A percentile compares a stretch with the other conserved stretches of the same genome.
Conservation (phyloP, 2,113 vertebrate species). For the Calyptommatus sinebrachiatus region DNA sequence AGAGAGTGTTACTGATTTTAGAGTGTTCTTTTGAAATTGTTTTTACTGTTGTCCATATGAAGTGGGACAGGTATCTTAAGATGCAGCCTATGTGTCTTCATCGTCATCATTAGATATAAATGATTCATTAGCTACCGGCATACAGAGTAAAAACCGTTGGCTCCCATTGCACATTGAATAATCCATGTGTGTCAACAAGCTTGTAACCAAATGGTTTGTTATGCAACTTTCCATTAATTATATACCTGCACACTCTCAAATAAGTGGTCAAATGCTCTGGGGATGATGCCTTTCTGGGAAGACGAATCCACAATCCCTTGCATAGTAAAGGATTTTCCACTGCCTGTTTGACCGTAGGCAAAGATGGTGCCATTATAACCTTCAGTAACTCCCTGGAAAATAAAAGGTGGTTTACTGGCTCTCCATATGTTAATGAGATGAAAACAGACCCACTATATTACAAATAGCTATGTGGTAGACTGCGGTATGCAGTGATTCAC, state of each 20-base stretch:
- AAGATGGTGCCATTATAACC: constrained; percentile 93
- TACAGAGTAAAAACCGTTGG: too few relatives aligned
- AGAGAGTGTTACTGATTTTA: too few relatives aligned
- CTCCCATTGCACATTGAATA: too few relatives aligned
- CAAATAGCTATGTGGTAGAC: too few relatives aligned
- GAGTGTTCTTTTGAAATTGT: too few relatives aligned
- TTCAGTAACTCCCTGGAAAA: constrained; percentile 82
- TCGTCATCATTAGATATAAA: too few relatives aligned
- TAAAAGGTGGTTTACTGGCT: background rate
- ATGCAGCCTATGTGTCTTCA: too few relatives aligned
- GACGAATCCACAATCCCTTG: constrained; percentile 78
- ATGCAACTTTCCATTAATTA: background rate
- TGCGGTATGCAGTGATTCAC: background rate
- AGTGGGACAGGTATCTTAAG: too few relatives aligned
- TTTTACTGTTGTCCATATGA: too few relatives aligned
- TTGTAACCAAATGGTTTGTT: background rate
- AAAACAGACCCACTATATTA: background rate
- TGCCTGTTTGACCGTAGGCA: constrained; percentile 89
- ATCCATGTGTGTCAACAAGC: too few relatives aligned
- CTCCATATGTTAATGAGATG: background rate
- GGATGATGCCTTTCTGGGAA: constrained; percentile 81
- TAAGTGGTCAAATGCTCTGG: constrained; percentile 85
- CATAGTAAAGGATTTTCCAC: constrained; percentile 92
- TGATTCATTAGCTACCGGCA: too few relatives aligned
- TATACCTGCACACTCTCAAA: constrained; percentile 88